Evolutionary conservation across 2,888 invertebrate genomes (phyloP).

Genomic region (Tenthredo scrophulariae): DNA sequence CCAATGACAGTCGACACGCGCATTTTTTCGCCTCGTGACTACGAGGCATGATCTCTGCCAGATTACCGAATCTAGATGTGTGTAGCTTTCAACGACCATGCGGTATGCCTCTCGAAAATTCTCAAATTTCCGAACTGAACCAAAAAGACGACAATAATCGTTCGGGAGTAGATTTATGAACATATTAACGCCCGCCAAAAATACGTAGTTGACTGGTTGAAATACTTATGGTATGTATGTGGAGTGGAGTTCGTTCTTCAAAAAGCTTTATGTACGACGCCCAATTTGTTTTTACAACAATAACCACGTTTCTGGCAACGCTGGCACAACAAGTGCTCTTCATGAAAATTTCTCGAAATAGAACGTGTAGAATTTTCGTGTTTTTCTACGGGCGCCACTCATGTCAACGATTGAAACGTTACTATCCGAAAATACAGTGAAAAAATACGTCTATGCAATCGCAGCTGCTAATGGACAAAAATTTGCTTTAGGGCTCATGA

Average conservation of each 20-base stretch:
- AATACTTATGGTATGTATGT: background rate
- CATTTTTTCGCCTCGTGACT: slow-evolving; percentile 37
- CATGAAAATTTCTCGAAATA: slow-evolving; percentile 34
- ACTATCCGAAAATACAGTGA: background rate
- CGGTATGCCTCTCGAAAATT: background rate
- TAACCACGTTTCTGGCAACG: slow-evolving; percentile 40
- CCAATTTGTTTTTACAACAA: slow-evolving; percentile 13
- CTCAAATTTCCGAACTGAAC: slow-evolving; percentile 1
- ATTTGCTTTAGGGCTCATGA: background rate
- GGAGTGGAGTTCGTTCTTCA: background rate
- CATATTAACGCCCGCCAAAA: background rate
- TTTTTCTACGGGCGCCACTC: background rate
- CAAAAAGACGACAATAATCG: background rate
- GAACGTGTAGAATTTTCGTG: background rate
- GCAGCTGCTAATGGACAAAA: background rate
- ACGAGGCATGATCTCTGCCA: background rate
- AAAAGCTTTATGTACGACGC: background rate
- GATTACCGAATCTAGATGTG: background rate
- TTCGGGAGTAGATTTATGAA: background rate
- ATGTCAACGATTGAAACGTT: background rate
- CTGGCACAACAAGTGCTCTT: slow-evolving; percentile 28
- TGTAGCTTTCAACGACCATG: slow-evolving; percentile 4
- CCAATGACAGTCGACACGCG: slow-evolving; percentile 16
- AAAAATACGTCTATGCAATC: background rate
- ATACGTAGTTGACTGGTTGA: background rate